These are phyloP conservation scores for Megaceryle torquata DNA, from an alignment of 2,113 vertebrate genomes.

Conservation along the genomic window DNA sequence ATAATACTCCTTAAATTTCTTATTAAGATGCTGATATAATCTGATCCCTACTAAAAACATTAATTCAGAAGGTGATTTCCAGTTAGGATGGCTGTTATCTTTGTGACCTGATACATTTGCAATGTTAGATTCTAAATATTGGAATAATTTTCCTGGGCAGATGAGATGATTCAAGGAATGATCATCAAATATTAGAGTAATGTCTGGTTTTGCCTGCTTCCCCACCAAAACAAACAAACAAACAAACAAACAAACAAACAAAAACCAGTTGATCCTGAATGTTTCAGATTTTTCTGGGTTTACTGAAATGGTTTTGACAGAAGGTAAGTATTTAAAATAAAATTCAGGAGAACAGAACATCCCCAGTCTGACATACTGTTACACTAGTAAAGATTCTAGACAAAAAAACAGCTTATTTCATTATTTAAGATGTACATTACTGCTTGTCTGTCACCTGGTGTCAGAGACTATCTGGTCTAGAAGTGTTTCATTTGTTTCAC, in stretches of 20 bases:
- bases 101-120: not conserved
- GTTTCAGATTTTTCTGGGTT: not conserved
- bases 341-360: not conserved
- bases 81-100: not conserved
- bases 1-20: not conserved
- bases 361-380: not conserved
- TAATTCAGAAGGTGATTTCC: not conserved
- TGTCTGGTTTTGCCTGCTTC: not conserved
- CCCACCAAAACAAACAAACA: no score
- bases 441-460: not conserved
- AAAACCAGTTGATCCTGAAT: not conserved
- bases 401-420: not conserved
- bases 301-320: not conserved
- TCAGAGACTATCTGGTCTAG: not conserved
- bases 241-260: no score
- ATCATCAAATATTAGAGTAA: not conserved
- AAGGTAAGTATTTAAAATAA: not conserved
- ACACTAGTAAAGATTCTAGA: not conserved
- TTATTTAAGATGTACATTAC: not conserved
- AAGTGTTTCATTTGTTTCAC: not conserved
- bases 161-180: not conserved
- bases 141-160: not conserved
- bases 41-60: not conserved
- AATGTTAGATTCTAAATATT: not conserved
- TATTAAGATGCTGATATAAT: not conserved